Conservation (phyloP, 2,888 invertebrate species). For the Caenorhabditis sp. region DNA sequence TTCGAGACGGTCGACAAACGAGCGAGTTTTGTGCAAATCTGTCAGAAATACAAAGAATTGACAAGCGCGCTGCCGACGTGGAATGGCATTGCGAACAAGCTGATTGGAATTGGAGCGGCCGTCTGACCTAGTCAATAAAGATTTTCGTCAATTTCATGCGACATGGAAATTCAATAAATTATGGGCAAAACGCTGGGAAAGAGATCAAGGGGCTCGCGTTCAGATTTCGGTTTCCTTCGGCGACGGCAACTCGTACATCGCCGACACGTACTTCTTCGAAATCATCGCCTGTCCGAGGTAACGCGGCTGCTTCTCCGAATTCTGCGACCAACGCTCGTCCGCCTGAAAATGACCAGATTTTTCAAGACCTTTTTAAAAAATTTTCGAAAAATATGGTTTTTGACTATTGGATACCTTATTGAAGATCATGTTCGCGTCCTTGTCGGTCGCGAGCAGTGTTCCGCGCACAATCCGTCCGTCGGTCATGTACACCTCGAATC, state of each 20-base stretch:
- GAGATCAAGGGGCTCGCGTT: no score
- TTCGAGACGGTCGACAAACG: constrained; percentile 46
- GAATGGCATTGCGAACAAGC: constrained; percentile 35
- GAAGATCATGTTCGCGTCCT: constrained; percentile 58
- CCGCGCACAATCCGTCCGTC: constrained; percentile 56
- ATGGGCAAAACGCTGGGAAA: no score
- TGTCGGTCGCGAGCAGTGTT: constrained; percentile 49
- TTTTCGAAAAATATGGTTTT: not conserved
- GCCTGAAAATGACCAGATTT: constrained; percentile 20
- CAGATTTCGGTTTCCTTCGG: not conserved
- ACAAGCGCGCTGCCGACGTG: constrained; percentile 33
- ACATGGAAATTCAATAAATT: no score
- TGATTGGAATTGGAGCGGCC: constrained; percentile 30
- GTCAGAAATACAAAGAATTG: constrained; percentile 43
- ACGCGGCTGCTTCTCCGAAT: not conserved
- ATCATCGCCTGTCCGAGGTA: constrained; percentile 54
- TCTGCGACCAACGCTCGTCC: constrained; percentile 43
- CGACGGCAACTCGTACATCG: constrained; percentile 12
- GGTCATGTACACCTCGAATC: constrained; percentile 36
- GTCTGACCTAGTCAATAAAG: no score
- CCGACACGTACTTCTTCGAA: constrained; percentile 29
- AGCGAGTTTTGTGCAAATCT: constrained; percentile 28
- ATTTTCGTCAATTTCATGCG: not conserved
- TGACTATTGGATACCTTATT: constrained; percentile 17
- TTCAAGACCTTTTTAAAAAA: not conserved